Evolutionary conservation across 2,113 vertebrate species (phyloP).

Genomic region (Coregonus clupeaformis): DNA sequence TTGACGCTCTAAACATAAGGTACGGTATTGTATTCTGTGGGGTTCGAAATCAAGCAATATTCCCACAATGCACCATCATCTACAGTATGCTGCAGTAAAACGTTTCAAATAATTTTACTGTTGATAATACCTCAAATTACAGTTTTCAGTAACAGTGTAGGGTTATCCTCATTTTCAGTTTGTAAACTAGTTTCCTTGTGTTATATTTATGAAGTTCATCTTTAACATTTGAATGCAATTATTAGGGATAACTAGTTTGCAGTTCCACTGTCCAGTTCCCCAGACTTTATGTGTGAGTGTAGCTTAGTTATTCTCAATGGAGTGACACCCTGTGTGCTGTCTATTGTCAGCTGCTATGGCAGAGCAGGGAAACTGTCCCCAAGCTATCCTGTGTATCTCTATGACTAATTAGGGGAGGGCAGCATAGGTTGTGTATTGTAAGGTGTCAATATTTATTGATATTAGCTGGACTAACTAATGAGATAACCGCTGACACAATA

Average conservation of each 20-base stretch:
- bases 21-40: too few relatives aligned
- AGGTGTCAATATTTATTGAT: conserved; percentile 42
- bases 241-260: background rate
- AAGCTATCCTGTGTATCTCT: conserved; percentile 7
- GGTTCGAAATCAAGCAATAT: too few relatives aligned
- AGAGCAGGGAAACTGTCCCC: conserved; percentile 1
- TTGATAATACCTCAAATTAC: background rate
- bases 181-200: background rate
- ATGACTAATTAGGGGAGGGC: conserved; percentile 21
- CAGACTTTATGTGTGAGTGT: background rate
- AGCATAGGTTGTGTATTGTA: conserved; percentile 41
- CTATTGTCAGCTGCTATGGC: background rate
- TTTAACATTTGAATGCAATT: background rate
- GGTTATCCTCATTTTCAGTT: background rate
- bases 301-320: conserved; percentile 3
- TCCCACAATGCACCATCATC: too few relatives aligned
- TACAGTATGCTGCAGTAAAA: too few relatives aligned
- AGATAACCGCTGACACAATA: conserved; percentile 35
- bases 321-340: conserved; percentile 4
- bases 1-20: too few relatives aligned
- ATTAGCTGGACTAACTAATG: conserved; percentile 40
- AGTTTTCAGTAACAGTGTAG: background rate
- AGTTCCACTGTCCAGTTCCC: background rate
- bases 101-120: too few relatives aligned
- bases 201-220: background rate